Conservation (phyloP, 2,113 vertebrate species). For the Gila orcuttii region DNA sequence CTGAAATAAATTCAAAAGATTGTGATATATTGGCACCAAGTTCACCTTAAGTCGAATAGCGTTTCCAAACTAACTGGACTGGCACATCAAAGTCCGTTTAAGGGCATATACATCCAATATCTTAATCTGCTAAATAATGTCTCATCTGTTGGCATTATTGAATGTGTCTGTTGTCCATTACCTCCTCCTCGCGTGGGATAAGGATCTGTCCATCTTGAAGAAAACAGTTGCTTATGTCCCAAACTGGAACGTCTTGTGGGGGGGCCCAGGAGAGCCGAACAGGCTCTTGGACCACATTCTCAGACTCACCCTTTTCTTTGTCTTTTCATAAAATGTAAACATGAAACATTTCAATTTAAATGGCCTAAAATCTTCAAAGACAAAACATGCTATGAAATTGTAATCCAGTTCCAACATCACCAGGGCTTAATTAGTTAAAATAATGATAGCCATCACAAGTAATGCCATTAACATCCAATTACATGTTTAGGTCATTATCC, state of each 20-base stretch:
- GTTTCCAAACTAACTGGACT: neutral
- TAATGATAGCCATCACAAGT: neutral
- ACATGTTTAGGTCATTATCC: neutral
- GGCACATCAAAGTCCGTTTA: neutral
- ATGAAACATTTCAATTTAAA: neutral
- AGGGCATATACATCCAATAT: neutral
- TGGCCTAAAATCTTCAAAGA: neutral
- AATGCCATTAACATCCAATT: neutral
- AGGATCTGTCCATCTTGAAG: constrained; percentile 85
- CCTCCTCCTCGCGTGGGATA: constrained; percentile 84
- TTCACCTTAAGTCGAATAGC: neutral
- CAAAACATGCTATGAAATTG: neutral
- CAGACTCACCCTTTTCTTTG: constrained; percentile 12
- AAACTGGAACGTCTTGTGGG: constrained; percentile 77
- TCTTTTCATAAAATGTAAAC: constrained; percentile 43
- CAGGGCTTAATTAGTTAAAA: neutral
- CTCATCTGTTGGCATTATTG: neutral
- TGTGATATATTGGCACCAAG: neutral
- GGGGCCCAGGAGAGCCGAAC: constrained; percentile 66
- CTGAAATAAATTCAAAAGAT: constrained; percentile 59
- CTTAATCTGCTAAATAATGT: neutral
- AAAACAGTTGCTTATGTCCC: constrained; percentile 85
- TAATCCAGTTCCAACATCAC: neutral
- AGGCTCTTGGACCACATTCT: constrained; percentile 23
- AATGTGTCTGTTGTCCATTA: constrained; percentile 59